These are phyloP conservation scores for Archocentrus centrarchus DNA, from an alignment of 2,113 vertebrate genomes.

Conservation along the genomic window DNA sequence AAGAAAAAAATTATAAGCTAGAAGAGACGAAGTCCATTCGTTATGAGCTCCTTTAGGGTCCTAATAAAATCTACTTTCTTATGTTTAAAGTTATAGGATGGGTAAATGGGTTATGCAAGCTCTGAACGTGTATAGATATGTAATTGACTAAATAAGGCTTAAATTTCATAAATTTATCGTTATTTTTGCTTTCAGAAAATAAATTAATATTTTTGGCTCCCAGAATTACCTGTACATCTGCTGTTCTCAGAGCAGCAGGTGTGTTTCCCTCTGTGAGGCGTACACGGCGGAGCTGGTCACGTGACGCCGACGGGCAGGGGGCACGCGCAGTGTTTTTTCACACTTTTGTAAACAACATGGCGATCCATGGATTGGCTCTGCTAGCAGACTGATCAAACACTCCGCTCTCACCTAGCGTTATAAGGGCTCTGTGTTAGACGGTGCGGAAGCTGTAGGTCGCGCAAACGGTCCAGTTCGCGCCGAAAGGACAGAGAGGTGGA, in stretches of 20 bases:
- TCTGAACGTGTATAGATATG: background rate
- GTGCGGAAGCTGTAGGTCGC: background rate
- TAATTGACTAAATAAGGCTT: too few relatives aligned
- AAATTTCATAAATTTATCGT: too few relatives aligned
- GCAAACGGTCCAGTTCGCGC: background rate
- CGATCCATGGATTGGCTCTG: constrained; percentile 57
- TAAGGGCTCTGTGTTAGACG: background rate
- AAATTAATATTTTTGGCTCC: background rate
- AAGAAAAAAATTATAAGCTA: background rate
- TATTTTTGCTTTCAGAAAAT: background rate
- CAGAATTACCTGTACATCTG: background rate
- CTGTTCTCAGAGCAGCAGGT: too few relatives aligned
- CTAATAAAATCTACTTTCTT: background rate
- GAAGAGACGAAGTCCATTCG: background rate
- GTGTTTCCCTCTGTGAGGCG: background rate
- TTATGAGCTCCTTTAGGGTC: background rate
- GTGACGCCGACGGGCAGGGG: constrained; percentile 59
- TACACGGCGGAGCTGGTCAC: constrained; percentile 26
- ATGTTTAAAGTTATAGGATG: background rate
- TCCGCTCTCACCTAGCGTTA: background rate
- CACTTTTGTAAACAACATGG: constrained; percentile 85
- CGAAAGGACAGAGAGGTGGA: constrained; percentile 23
- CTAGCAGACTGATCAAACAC: constrained; percentile 21
- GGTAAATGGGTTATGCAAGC: background rate
- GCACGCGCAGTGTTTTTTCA: constrained; percentile 57